A percentile compares a stretch with the other conserved stretches of the same genome.
Conservation (phyloP, 2,113 vertebrate genomes). For the Pholis gunnellus region DNA sequence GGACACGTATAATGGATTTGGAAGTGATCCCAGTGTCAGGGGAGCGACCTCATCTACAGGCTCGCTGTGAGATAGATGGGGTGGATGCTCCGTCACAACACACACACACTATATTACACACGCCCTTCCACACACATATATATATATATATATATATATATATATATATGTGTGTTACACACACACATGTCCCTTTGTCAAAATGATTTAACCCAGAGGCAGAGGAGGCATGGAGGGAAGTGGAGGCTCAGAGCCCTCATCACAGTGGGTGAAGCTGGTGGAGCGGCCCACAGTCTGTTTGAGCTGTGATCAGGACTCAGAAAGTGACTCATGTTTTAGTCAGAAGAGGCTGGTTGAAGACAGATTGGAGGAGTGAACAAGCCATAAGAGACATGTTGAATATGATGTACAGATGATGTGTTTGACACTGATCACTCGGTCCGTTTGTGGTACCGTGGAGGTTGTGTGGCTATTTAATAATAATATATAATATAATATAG, state of each 20-base stretch:
- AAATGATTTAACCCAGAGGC: constrained; percentile 48
- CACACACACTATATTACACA: constrained; percentile 23
- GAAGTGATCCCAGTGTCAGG: constrained; percentile 42
- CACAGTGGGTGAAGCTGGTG: constrained; percentile 38
- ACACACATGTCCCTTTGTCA: constrained; percentile 45
- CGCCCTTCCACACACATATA: constrained; percentile 6
- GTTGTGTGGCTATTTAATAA: no score
- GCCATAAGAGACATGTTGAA: not conserved
- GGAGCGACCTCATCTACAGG: constrained; percentile 20
- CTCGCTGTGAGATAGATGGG: constrained; percentile 25
- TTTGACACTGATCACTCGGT: not conserved
- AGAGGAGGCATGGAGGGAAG: not conserved
- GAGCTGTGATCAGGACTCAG: constrained; percentile 53
- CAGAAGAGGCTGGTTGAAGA: not conserved
- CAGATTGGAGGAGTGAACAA: constrained; percentile 2
- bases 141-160: no score
- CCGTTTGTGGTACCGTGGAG: not conserved
- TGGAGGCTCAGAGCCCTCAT: constrained; percentile 29
- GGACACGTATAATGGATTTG: constrained; percentile 49
- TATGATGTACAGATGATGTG: not conserved
- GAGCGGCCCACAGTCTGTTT: constrained; percentile 55
- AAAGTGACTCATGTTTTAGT: not conserved
- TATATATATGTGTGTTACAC: no score
- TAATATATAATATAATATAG: not conserved
- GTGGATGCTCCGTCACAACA: constrained; percentile 31